Percentiles rank a stretch among this genome's conserved stretches.
These are phyloP conservation scores for Harpalus rufipes DNA, from an alignment of 2,888 invertebrate species.

Conservation along the genomic window DNA sequence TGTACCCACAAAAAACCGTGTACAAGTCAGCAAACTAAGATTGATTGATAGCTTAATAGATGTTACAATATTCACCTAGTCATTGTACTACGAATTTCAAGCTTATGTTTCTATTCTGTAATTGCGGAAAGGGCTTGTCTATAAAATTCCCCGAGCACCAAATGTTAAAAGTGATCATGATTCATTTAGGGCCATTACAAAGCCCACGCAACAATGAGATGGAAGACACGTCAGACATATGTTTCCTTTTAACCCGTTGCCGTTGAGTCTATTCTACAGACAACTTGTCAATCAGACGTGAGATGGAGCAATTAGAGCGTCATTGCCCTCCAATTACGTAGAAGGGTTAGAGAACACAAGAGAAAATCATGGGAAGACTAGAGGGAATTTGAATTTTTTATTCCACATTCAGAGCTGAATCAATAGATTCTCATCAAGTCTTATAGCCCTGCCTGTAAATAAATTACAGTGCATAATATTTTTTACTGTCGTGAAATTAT, in stretches of 20 bases:
- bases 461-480: no score
- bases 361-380: background rate
- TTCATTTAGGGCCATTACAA: slow-evolving; percentile 53
- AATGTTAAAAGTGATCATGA: slow-evolving; percentile 46
- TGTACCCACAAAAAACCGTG: background rate
- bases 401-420: background rate
- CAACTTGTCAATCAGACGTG: slow-evolving; percentile 48
- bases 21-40: slow-evolving; percentile 36
- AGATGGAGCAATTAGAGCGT: slow-evolving; percentile 40
- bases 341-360: slow-evolving; percentile 1
- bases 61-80: slow-evolving; percentile 16
- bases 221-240: slow-evolving; percentile 34
- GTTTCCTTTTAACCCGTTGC: slow-evolving; percentile 56
- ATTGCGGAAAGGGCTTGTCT: slow-evolving; percentile 32
- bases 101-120: background rate
- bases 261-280: slow-evolving; percentile 30
- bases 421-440: background rate
- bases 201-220: slow-evolving; percentile 46
- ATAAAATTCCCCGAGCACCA: slow-evolving; percentile 24
- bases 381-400: background rate
- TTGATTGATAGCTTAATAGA: slow-evolving; percentile 31
- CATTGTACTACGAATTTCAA: background rate
- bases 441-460: no score
- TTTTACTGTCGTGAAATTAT: no score
- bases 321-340: slow-evolving; percentile 45